These are phyloP conservation scores for Agapornis roseicollis DNA, from an alignment of 2,113 vertebrate genomes.

Conservation along the genomic window DNA sequence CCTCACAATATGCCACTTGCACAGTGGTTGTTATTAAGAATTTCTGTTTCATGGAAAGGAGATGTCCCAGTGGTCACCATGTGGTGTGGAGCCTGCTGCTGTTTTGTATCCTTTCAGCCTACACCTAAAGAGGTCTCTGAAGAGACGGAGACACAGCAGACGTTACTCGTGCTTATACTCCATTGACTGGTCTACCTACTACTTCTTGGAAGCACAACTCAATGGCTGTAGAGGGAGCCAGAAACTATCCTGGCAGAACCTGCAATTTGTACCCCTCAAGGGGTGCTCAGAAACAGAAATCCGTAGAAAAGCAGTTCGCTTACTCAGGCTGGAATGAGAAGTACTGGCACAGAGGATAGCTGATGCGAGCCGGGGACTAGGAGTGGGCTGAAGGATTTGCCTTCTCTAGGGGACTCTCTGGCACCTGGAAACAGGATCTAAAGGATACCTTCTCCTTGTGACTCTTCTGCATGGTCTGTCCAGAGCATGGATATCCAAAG, in stretches of 20 bases:
- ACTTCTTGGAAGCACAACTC: neutral
- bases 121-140: neutral
- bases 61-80: neutral
- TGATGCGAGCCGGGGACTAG: neutral
- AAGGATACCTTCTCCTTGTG: neutral
- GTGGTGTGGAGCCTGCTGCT: neutral
- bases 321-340: neutral
- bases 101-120: neutral
- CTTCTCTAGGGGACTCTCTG: neutral
- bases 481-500: neutral
- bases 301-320: neutral
- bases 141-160: neutral
- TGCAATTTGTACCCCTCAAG: fast-evolving
- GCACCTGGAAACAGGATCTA: neutral
- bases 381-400: neutral
- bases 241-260: neutral
- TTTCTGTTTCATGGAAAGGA: neutral
- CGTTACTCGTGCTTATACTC: neutral
- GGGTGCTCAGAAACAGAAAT: neutral
- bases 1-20: neutral
- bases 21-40: neutral
- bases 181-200: neutral
- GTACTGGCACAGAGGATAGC: neutral
- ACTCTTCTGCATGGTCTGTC: neutral
- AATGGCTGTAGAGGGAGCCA: neutral